Conservation (phyloP, 30 jellyfish, hydroid and myxozoan species). For the Nemopilema nomurai region DNA sequence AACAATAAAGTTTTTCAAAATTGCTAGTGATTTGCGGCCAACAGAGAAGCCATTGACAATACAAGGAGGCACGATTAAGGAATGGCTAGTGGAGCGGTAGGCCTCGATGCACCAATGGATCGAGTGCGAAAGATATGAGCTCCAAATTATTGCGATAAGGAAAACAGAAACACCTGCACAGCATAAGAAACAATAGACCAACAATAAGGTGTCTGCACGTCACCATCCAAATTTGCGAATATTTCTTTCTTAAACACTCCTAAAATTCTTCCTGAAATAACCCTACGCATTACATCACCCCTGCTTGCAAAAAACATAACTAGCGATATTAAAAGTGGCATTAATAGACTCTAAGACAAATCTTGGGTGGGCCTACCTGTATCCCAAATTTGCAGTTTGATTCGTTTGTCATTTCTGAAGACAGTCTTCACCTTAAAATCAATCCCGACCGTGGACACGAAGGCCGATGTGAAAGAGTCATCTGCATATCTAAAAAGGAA, state of each 20-base stretch:
- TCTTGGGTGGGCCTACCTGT: slow-evolving; percentile 75
- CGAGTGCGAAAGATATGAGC: neutral
- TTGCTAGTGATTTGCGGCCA: neutral
- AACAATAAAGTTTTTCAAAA: neutral
- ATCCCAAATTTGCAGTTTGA: slow-evolving; percentile 98
- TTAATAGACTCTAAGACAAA: neutral
- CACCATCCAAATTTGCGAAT: slow-evolving; percentile 11
- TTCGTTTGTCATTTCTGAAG: slow-evolving; percentile 90
- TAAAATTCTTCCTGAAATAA: neutral
- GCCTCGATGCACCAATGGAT: neutral
- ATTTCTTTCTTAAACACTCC: neutral
- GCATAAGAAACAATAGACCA: slow-evolving; percentile 3
- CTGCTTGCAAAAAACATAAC: neutral
- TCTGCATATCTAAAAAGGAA: slow-evolving; percentile 93
- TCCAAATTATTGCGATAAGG: neutral
- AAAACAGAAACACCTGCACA: slow-evolving; percentile 51
- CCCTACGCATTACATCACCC: neutral
- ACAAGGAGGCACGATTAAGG: no score
- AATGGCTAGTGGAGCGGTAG: neutral
- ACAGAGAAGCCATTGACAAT: neutral
- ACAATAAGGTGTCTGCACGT: neutral
- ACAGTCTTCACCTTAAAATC: slow-evolving; percentile 97
- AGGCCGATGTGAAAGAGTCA: slow-evolving; percentile 97
- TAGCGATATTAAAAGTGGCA: neutral
- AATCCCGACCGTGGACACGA: slow-evolving; percentile 97